Evolutionary conservation across 2,113 vertebrate genomes (phyloP).

Genomic region (Zingel zingel): DNA sequence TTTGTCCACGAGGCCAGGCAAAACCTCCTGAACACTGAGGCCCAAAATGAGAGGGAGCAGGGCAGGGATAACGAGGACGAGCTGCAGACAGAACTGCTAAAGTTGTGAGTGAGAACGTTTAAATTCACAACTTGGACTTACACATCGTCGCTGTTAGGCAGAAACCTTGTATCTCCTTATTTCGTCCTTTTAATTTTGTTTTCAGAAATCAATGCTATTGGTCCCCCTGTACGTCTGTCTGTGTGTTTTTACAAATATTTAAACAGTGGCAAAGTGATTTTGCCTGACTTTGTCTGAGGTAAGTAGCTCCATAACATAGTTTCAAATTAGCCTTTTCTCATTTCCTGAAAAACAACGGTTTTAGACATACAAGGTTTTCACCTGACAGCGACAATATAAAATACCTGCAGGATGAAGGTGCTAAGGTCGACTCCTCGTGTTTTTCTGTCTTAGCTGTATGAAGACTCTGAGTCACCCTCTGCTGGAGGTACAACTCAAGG

Average conservation of each 20-base stretch:
- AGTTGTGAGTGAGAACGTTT: constrained; percentile 88
- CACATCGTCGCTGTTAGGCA: no score
- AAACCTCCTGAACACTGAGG: constrained; percentile 54
- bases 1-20: constrained; percentile 88
- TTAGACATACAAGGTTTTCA: no score
- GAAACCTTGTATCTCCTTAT: no score
- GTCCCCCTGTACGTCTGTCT: no score
- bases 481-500: constrained; percentile 87
- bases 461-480: constrained; percentile 91
- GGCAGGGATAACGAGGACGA: constrained; percentile 77
- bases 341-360: no score
- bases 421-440: neutral
- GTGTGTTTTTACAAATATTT: no score
- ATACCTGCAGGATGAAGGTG: neutral
- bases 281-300: no score
- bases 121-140: neutral
- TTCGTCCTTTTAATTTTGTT: no score
- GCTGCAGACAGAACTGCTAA: constrained; percentile 91
- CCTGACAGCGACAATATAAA: neutral
- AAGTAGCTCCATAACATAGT: no score
- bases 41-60: neutral
- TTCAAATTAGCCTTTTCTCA: no score
- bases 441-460: constrained; percentile 88
- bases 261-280: no score
- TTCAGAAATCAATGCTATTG: no score